A percentile compares a stretch with the other conserved stretches of the same genome.
Evolutionary conservation across 1,140 invertebrate species (phyloP).

Genomic region (Caligus rogercresseyi): DNA sequence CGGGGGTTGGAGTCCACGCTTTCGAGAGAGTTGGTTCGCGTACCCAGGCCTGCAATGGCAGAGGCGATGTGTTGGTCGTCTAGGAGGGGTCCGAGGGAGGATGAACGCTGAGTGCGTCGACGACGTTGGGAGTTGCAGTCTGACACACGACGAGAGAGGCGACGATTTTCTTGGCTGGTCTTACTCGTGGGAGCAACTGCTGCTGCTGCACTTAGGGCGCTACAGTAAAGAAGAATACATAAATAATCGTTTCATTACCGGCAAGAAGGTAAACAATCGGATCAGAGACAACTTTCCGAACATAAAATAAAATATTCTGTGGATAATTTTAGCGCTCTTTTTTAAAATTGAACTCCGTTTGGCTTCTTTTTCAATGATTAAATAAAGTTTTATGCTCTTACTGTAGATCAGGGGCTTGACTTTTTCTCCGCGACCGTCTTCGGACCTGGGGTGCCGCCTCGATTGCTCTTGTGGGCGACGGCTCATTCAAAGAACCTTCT

Average conservation of each 20-base stretch:
- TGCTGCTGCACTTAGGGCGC: too few relatives aligned
- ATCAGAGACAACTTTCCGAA: too few relatives aligned
- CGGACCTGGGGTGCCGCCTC: background rate
- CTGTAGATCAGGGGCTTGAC: background rate
- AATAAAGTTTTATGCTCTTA: too few relatives aligned
- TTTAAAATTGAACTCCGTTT: too few relatives aligned
- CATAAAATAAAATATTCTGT: too few relatives aligned
- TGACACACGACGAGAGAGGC: background rate
- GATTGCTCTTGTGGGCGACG: background rate
- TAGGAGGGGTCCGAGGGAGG: slow-evolving; percentile 12
- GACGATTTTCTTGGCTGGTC: background rate
- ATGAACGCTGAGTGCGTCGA: background rate
- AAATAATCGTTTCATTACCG: too few relatives aligned
- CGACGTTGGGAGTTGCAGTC: background rate
- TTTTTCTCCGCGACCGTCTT: background rate
- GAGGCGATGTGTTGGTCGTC: slow-evolving; percentile 4
- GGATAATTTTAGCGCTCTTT: too few relatives aligned
- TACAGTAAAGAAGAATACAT: too few relatives aligned
- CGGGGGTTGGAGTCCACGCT: slow-evolving; percentile 14
- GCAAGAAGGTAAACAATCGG: too few relatives aligned
- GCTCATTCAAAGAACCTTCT: background rate
- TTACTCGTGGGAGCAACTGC: too few relatives aligned
- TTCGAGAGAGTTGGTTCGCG: slow-evolving; percentile 10
- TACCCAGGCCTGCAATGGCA: background rate
- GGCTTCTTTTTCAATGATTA: too few relatives aligned